Percentiles rank a stretch among this genome's conserved stretches.
phyloP scores from a whole-genome alignment of 2,888 invertebrate genomes.

The Drosophila cognata region DNA sequence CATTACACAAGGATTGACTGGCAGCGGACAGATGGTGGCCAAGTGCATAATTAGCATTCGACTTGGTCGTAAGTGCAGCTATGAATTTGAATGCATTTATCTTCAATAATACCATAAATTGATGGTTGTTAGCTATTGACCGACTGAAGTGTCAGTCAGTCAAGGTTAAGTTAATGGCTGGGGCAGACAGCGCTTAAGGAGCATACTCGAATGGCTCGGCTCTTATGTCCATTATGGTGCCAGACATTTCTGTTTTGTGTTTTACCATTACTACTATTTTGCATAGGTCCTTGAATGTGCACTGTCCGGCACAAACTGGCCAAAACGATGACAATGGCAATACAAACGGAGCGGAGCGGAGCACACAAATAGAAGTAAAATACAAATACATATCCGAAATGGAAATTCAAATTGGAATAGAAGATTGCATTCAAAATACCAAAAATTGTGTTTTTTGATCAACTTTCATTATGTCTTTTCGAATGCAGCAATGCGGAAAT shows the following conservation, averaged over 20 bases:
- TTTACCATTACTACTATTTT: constrained; percentile 33
- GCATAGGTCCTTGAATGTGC: constrained; percentile 23
- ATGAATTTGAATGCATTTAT: constrained; percentile 26
- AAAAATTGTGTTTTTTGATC: constrained; percentile 36
- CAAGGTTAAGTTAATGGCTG: constrained; percentile 45
- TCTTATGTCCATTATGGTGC: constrained; percentile 11
- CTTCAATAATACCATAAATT: background rate
- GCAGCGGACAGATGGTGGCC: constrained; percentile 27
- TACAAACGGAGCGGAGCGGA: constrained; percentile 4
- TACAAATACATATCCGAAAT: background rate
- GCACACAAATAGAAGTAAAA: constrained; percentile 12
- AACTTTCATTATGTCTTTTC: constrained; percentile 35
- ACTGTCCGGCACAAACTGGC: constrained; percentile 1
- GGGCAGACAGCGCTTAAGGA: constrained; percentile 30
- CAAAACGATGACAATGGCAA: constrained; percentile 7
- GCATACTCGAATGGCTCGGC: constrained; percentile 7
- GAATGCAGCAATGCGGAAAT: constrained; percentile 36
- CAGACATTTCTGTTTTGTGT: constrained; percentile 12
- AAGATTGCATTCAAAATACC: constrained; percentile 41
- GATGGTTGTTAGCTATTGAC: background rate
- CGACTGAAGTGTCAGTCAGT: constrained; percentile 3
- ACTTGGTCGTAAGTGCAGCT: constrained; percentile 17
- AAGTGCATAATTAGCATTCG: constrained; percentile 49
- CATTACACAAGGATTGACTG: constrained; percentile 34
- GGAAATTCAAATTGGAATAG: constrained; percentile 23